These are phyloP conservation scores for Brachionus sp. DNA, from an alignment of 1,140 invertebrate species.

Conservation along the genomic window DNA sequence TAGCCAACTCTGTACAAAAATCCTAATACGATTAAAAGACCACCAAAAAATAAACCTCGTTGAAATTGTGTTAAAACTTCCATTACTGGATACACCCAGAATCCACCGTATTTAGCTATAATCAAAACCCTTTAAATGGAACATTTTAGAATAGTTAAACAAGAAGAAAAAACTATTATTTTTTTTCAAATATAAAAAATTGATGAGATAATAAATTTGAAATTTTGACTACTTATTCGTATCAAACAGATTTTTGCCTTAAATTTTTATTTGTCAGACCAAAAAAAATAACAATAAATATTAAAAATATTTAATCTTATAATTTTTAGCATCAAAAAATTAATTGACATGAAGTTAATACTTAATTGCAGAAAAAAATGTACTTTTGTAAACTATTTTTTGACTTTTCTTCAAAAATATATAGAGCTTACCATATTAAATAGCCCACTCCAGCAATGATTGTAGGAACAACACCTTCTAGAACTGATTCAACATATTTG, in stretches of 20 bases:
- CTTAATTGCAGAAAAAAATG: no score
- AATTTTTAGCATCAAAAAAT: no score
- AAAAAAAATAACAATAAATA: no score
- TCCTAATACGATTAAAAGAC: neutral
- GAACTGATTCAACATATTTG: neutral
- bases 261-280: no score
- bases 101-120: constrained; percentile 1
- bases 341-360: no score
- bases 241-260: neutral
- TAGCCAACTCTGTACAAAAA: neutral
- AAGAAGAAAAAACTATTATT: neutral
- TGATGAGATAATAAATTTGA: no score
- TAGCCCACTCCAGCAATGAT: neutral
- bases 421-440: constrained; percentile 15
- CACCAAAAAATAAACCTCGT: neutral
- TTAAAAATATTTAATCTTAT: no score
- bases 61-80: neutral
- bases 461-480: neutral
- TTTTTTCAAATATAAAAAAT: no score
- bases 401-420: no score
- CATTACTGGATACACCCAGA: constrained; percentile 44
- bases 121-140: constrained; percentile 6
- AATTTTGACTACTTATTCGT: neutral
- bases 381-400: no score
- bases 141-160: no score